These are phyloP conservation scores for Nesogale talazaci DNA, from an alignment of 2,113 vertebrate genomes.

Conservation along the genomic window DNA sequence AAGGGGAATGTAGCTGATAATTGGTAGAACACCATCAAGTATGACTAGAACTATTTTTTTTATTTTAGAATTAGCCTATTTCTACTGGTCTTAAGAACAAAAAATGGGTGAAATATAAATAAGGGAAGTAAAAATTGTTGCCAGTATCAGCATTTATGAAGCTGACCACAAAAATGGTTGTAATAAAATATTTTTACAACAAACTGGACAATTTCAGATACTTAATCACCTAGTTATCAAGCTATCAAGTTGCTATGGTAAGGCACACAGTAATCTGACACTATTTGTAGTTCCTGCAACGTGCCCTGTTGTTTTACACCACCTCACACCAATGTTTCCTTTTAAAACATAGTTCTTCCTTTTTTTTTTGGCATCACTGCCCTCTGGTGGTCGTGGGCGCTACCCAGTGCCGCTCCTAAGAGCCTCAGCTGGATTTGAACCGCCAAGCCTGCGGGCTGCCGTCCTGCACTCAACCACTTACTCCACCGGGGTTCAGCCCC, in stretches of 20 bases:
- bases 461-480: too few species aligned
- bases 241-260: background rate
- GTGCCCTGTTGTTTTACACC: background rate
- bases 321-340: background rate
- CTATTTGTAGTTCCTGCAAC: background rate
- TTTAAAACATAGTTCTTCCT: too few species aligned
- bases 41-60: too few species aligned
- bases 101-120: background rate
- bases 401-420: too few species aligned
- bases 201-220: background rate
- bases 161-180: slow-evolving; percentile 48
- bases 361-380: too few species aligned
- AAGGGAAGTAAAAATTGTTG: slow-evolving; percentile 9
- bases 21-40: background rate
- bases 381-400: too few species aligned
- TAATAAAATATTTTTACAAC: slow-evolving; percentile 12
- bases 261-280: background rate
- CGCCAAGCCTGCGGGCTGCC: too few species aligned
- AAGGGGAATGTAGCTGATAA: background rate
- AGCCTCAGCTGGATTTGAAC: too few species aligned
- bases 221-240: slow-evolving; percentile 21
- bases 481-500: too few species aligned
- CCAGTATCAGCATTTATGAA: slow-evolving; percentile 23
- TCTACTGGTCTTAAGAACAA: background rate
- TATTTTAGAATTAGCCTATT: slow-evolving; percentile 37